A percentile compares a stretch with the other conserved stretches of the same genome.
Evolutionary conservation across 2,888 invertebrate species (phyloP).

Genomic region (Caenorhabditis becei): DNA sequence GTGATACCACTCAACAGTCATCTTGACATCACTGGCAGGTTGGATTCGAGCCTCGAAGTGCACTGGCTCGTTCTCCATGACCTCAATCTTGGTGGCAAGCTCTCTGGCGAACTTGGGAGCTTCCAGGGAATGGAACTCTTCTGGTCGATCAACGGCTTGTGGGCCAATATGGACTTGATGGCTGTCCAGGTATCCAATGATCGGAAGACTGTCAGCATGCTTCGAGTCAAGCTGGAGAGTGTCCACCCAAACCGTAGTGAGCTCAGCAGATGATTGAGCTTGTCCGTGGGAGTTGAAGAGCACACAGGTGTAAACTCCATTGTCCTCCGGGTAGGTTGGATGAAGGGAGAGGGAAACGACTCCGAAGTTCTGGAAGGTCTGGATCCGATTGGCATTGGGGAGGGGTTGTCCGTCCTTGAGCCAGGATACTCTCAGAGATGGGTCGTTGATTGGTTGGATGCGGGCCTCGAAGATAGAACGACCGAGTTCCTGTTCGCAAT

Average conservation of each 20-base stretch:
- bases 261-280: slow-evolving; percentile 77
- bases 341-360: slow-evolving; percentile 79
- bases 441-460: slow-evolving; percentile 93
- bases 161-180: slow-evolving; percentile 82
- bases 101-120: slow-evolving; percentile 77
- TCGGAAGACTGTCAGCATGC: slow-evolving; percentile 91
- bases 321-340: slow-evolving; percentile 89
- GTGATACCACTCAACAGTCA: slow-evolving; percentile 89
- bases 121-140: slow-evolving; percentile 79
- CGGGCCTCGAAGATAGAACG: slow-evolving; percentile 95
- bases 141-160: slow-evolving; percentile 76
- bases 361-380: slow-evolving; percentile 80
- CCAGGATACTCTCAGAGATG: slow-evolving; percentile 86
- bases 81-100: slow-evolving; percentile 68
- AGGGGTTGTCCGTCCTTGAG: slow-evolving; percentile 83
- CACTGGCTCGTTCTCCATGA: slow-evolving; percentile 91
- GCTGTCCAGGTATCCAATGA: slow-evolving; percentile 93
- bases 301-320: slow-evolving; percentile 90
- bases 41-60: slow-evolving; percentile 98
- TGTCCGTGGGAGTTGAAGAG: slow-evolving; percentile 84
- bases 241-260: slow-evolving; percentile 74
- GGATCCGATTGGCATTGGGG: slow-evolving; percentile 82
- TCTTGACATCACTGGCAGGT: slow-evolving; percentile 95
- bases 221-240: slow-evolving; percentile 87
- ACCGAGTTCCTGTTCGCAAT: slow-evolving; percentile 85